Evolutionary conservation across 2,888 invertebrate genomes (phyloP), one percentile per base, ranked within the genome.

Genomic region (Ornithoptera priamus): DNA sequence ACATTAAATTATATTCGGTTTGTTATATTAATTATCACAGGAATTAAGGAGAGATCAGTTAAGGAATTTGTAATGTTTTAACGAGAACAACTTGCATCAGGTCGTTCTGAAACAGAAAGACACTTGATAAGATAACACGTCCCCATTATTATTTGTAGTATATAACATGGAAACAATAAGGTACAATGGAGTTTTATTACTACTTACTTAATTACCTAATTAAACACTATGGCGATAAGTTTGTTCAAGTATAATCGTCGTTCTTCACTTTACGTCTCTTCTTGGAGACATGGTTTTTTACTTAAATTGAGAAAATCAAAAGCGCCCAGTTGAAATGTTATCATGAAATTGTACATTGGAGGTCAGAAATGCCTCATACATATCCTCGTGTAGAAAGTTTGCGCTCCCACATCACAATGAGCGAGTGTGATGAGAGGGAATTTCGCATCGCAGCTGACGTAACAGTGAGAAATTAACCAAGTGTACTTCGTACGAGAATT

Each of bases 361-460:
- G 24, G 15, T 59, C 24, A 20, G 22, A 3, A 59, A 59, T 59
- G 18, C 17, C 36, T 30, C 20, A 65, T 10, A 39, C 20, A 20
- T 62, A 64, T 61, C 57, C 62, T 57, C 46, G 62, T 24, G 62
- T 62, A 62, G 67, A 62, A 67, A 67, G 62, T 67, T 56, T 36
- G n/a, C 39, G 57, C 39, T 67, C 61, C 67, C 67, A 67, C 67
- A 62, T 68, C 58, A 68, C 67, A 68, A 68, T 68, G 36, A 57
- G 62, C 42, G 57, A 62, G 67, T 66, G 60, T 36, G 58, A 65
- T 65, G 53, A 50, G 67, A 60, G 61, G 67, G 36, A 68, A 62
- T 24, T 62, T 67, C 53, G 67, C 20, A 61, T 60, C 60, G 67
- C 67, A 62, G 61, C 57, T 68, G 67, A 68, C 62, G 62, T 42